phyloP scores from a whole-genome alignment of 2,797 vertebrate genomes.

The Falco rusticolus region DNA sequence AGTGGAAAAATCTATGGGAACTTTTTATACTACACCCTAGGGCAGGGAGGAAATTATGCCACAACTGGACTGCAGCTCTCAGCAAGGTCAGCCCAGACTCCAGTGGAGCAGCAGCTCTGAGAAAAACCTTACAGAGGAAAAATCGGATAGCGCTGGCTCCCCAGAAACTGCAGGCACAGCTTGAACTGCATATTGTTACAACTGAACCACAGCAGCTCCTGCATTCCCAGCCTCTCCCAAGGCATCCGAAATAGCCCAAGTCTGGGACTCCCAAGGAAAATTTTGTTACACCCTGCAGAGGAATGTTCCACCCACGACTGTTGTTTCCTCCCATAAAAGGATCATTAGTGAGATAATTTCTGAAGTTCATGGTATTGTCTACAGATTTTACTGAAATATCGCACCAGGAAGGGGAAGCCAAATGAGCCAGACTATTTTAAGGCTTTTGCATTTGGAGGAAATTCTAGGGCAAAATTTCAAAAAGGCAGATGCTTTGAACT shows the following conservation, averaged over 20 bases:
- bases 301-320: slow-evolving; percentile 64
- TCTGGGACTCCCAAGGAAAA: slow-evolving; percentile 63
- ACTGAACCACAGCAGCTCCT: neutral
- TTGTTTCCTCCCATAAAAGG: slow-evolving; percentile 59
- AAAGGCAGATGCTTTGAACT: slow-evolving; percentile 49
- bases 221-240: slow-evolving; percentile 43
- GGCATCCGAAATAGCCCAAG: slow-evolving; percentile 30
- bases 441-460: slow-evolving; percentile 55
- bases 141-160: neutral
- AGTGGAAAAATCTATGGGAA: slow-evolving; percentile 23
- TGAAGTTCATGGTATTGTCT: slow-evolving; percentile 29
- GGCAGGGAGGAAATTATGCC: slow-evolving; percentile 33
- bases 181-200: neutral
- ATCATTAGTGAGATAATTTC: slow-evolving; percentile 45
- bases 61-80: neutral
- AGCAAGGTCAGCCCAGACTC: slow-evolving; percentile 46
- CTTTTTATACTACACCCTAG: neutral
- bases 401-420: slow-evolving; percentile 51
- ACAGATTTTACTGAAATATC: slow-evolving; percentile 19
- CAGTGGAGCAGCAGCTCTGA: neutral
- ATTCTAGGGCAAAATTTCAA: slow-evolving; percentile 57
- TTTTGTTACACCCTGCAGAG: slow-evolving; percentile 45
- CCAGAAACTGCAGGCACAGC: neutral
- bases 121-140: neutral
- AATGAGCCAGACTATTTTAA: slow-evolving; percentile 56